Conservation (phyloP, 2,888 invertebrate genomes). For the Tinea trinotella region DNA sequence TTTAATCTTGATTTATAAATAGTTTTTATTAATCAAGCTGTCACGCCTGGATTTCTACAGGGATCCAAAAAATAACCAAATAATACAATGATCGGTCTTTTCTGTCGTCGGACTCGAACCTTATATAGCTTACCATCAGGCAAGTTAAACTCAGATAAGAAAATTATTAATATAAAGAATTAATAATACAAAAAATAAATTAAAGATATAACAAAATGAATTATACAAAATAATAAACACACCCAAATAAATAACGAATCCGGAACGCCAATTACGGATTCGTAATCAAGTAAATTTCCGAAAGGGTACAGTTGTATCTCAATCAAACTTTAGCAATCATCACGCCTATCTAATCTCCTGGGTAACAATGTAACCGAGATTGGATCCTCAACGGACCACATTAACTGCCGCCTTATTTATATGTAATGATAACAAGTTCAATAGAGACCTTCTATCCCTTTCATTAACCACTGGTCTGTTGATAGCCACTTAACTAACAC, state of each 20-base stretch:
- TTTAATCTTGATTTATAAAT: too few species aligned
- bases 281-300: constrained; percentile 53
- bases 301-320: constrained; percentile 57
- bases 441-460: constrained; percentile 1
- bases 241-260: constrained; percentile 29
- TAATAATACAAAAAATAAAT: too few species aligned
- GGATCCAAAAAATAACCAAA: too few species aligned
- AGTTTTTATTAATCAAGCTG: too few species aligned
- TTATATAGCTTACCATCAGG: too few species aligned
- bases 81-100: too few species aligned
- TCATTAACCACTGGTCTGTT: neutral
- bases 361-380: constrained; percentile 58
- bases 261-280: constrained; percentile 48
- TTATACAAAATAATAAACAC: neutral
- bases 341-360: constrained; percentile 60
- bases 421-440: constrained; percentile 40
- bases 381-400: constrained; percentile 49
- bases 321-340: constrained; percentile 69
- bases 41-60: too few species aligned
- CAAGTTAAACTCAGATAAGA: too few species aligned
- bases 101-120: too few species aligned
- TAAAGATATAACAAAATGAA: neutral
- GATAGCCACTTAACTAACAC: constrained; percentile 7
- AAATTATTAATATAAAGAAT: neutral
- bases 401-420: constrained; percentile 52